Base-by-base conservation (phyloP, 2,797 vertebrate species). In the Enteromius thamalakanensis region DNA sequence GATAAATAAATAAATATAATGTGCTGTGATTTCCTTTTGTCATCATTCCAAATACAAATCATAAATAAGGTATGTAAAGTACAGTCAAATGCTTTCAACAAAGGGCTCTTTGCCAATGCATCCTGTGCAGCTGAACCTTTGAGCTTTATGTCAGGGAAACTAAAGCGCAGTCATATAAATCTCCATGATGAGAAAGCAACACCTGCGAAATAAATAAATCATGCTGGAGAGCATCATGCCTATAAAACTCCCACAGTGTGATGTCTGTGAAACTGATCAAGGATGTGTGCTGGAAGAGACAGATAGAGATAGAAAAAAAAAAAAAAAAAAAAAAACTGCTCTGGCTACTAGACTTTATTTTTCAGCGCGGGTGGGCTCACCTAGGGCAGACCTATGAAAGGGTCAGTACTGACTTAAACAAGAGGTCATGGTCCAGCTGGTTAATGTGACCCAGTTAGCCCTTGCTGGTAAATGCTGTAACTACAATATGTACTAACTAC, bases 201-300 rank as follows among this genome's bases (percentile, higher is more conserved):
- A 93, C 90, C 91, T 90, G 89, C 87, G 81, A 92, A 88, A 93
- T 90, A 91, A 92, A 93, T 92, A 91, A 93, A 93, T 89, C 90
- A 90, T 58, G 32, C 82, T 84, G 84, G 76, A 87, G 87, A 89
- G 90, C 89, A 88, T 91, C 81, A 86, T 81, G 87, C 86, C 89
- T 90, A 87, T 89, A 89, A 87, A 87, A 76, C 86, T 87, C 88
- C 85, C 87, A 87, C 90, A 88, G 87, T 90, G 91, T 91, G 90
- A 89, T 87, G 90, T 76, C 89, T 84, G 84, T 51, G 23, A 86
- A 89, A 90, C 91, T 85, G 89, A 93, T 91, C 87, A 89, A 83
- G 76, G 85, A 86, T 89, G 90, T 86, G 90, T 74, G 88, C 67
- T 86, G 85, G 84, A 21, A 37, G 83, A 83, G 87, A 83, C 69